These are phyloP conservation scores for Pseudoatta argentina DNA, from an alignment of 1,140 invertebrate species.

Conservation along the genomic window DNA sequence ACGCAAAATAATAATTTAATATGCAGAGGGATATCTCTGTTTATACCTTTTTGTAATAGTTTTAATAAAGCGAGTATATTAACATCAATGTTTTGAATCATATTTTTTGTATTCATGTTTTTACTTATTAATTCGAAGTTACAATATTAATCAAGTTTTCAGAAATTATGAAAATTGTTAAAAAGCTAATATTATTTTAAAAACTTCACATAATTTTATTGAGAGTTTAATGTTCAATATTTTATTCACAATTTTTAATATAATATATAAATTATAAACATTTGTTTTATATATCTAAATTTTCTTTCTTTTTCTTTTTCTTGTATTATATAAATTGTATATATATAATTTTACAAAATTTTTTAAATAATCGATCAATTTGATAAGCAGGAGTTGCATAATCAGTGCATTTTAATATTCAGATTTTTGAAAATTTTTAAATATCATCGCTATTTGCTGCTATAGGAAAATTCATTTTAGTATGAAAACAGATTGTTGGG, in stretches of 20 bases:
- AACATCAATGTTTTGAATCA: not conserved
- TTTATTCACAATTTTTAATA: not conserved
- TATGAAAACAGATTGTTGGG: conserved; percentile 38
- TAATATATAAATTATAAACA: not conserved
- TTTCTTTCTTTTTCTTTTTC: not conserved
- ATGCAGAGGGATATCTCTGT: not conserved
- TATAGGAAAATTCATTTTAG: conserved; percentile 27
- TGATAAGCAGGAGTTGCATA: not conserved
- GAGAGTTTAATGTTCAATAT: not conserved
- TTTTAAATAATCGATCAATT: not conserved
- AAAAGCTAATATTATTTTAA: not conserved
- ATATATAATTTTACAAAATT: not conserved
- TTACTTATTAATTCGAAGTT: not conserved
- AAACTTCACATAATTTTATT: not conserved
- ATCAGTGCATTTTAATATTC: conserved; percentile 19
- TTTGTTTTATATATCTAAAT: not conserved
- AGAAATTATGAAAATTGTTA: not conserved
- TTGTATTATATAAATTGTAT: not conserved
- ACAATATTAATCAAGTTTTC: not conserved
- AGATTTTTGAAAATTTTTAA: not conserved
- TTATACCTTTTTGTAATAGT: not conserved
- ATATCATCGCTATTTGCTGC: conserved; percentile 11
- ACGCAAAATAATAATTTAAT: not conserved
- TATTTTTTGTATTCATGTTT: not conserved
- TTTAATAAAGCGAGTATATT: not conserved